Base-by-base conservation (phyloP, 2,113 vertebrate genomes). In the Mesitornis unicolor region DNA sequence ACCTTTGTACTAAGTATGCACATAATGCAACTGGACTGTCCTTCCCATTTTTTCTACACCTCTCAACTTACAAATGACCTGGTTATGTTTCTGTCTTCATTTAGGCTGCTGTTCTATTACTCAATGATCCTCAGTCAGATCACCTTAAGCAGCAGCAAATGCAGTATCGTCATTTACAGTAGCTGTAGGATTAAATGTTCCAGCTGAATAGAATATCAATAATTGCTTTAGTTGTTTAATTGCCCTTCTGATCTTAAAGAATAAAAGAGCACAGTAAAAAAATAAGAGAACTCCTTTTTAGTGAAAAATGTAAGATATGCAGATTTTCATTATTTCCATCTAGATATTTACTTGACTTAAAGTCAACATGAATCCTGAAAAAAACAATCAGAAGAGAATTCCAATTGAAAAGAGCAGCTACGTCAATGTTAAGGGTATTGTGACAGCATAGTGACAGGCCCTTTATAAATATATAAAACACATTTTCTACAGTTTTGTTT, bases 111-210 rank as follows among this genome's bases (percentile, higher is more conserved):
- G n/a, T n/a, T n/a, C n/a, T n/a, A n/a, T n/a, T n/a, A n/a, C n/a
- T n/a, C n/a, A n/a, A n/a, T n/a, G n/a, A n/a, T n/a, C n/a, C n/a
- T n/a, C n/a, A 93, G 93, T 92, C 93, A 95, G 60, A 96, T 95
- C 90, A 94, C 40, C 53, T 94, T 92, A 94, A 94, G 82, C 81
- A 90, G 85, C 38, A 93, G 79, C 47, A 93, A 93, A 92, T 64
- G 59, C 79, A 91, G 47, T 81, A 94, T 64, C 85, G 88, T 81
- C 79, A 93, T 70, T 92, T 96, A 90, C 64, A 94, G 85, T 71
- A 96, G 76, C 64, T 89, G 48, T 53, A 88, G 68, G 79, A 93
- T 77, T 74, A 90, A 81, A 53, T 84, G 79, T 93, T 90, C 64
- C 92, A 93, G 43, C 31, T 95, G 71, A 84, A 83, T 3, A 84